Evolutionary conservation across 1,140 invertebrate species (phyloP), one percentile per base, ranked within the genome.

Genomic region (Leptoteleia sp.): DNA sequence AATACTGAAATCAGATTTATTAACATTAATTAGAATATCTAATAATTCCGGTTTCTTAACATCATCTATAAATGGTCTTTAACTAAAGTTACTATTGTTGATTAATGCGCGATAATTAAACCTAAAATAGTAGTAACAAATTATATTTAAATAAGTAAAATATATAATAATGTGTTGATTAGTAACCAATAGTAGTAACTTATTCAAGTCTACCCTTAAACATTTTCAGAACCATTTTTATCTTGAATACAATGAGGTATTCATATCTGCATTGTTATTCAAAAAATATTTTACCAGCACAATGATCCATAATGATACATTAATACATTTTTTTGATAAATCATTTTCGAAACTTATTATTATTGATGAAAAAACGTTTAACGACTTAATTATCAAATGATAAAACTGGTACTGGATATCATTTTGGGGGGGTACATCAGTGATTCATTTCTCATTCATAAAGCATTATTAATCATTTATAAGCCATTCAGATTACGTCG

Each of bases 31-130:
- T 19, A 19, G 0, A 17, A 5, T 33, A 45, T 59, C 54, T 59
- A 59, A 59, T 59, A 59, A 59, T 59, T 59, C 54, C 38, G 13
- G 7, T 25, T 4, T 17, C 6, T 16, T 4, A 40, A 27, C 9
- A 19, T 19, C 19, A 5, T 45, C 16, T 33, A 19, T 8, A 29
- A 12, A 43, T 19, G n/a, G 19, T 1, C 19, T 4, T 12, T 11
- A 27, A 59, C 4, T 59, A 7, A 59, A 45, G 54, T 59, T 59
- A 59, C 40, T 59, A 59, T 31, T 59, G 31, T 59, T 59, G 40
- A 45, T 45, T 42, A 9, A 8, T 42, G 29, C 5, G n/a, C 13
- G 15, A 22, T 8, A 35, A 35, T n/a, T n/a, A n/a, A n/a, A n/a
- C n/a, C n/a, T n/a, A 5, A 35, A 22, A n/a, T 22, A 19, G 11